These are phyloP conservation scores for Excalfactoria chinensis DNA, from an alignment of 2,113 vertebrate species.

Conservation along the genomic window DNA sequence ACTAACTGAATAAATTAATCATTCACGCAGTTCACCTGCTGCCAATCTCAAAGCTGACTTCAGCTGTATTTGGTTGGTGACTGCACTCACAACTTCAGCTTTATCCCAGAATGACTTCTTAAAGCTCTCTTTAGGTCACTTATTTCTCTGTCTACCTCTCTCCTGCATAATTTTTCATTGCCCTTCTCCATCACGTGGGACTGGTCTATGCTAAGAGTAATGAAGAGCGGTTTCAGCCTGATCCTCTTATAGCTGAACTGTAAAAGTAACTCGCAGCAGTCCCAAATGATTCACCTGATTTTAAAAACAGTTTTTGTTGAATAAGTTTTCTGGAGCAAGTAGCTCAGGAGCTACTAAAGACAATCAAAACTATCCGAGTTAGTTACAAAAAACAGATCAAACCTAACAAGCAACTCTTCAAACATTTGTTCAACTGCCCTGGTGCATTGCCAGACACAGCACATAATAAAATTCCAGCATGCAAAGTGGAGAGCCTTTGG, in stretches of 20 bases:
- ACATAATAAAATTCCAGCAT: not conserved
- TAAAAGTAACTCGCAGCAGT: not conserved
- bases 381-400: not conserved
- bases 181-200: not conserved
- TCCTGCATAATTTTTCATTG: not conserved
- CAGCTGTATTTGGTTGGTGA: not conserved
- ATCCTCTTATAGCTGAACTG: not conserved
- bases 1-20: conserved; percentile 24
- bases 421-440: not conserved
- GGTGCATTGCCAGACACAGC: not conserved
- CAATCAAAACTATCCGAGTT: not conserved
- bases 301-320: not conserved
- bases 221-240: not conserved
- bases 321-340: not conserved
- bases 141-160: not conserved
- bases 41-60: not conserved
- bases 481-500: not conserved
- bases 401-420: not conserved
- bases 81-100: not conserved
- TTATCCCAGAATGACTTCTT: not conserved
- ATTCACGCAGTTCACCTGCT: conserved; percentile 5
- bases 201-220: not conserved
- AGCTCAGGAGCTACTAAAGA: not conserved
- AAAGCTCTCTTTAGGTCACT: not conserved
- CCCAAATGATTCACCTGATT: not conserved